Conservation (phyloP, 2,797 vertebrate species). For the Aeoliscus strigatus region DNA sequence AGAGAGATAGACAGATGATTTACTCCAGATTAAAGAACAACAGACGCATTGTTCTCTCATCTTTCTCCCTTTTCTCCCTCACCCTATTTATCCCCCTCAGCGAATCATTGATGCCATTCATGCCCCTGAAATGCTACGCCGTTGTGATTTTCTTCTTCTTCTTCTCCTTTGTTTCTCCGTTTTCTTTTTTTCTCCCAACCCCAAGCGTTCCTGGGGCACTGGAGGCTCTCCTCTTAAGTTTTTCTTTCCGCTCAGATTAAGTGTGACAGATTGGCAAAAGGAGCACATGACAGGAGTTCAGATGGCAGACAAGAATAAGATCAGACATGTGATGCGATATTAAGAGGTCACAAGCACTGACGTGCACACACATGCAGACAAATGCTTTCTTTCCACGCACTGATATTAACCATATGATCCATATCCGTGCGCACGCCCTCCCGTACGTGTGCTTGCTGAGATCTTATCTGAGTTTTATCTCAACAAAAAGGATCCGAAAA, state of each 20-base stretch:
- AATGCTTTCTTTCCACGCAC: conserved; percentile 41
- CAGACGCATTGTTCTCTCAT: conserved; percentile 68
- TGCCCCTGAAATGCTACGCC: conserved; percentile 61
- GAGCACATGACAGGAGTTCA: conserved; percentile 71
- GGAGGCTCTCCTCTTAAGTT: conserved; percentile 33
- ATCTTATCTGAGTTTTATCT: too few species aligned
- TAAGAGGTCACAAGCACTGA: conserved; percentile 44
- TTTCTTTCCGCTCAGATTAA: conserved; percentile 70
- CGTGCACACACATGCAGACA: conserved; percentile 18
- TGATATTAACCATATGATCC: conserved; percentile 77
- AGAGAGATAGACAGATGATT: conserved; percentile 62
- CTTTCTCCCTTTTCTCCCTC: conserved; percentile 58
- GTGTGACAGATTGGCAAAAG: conserved; percentile 67
- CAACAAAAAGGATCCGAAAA: conserved; percentile 56
- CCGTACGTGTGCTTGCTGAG: too few species aligned
- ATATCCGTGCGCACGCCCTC: too few species aligned
- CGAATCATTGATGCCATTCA: conserved; percentile 71
- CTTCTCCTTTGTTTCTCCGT: conserved; percentile 53
- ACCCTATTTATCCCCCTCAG: conserved; percentile 59
- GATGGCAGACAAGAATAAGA: conserved; percentile 67
- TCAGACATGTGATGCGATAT: conserved; percentile 69
- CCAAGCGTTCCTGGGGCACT: conserved; percentile 44
- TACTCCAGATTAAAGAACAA: conserved; percentile 71
- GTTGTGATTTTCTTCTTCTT: conserved; percentile 62
- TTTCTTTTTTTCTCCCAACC: conserved; percentile 35